Evolutionary conservation across 2,113 vertebrate species (phyloP), one percentile per base, ranked within the genome.

Genomic region (Erythrolamprus reginae): DNA sequence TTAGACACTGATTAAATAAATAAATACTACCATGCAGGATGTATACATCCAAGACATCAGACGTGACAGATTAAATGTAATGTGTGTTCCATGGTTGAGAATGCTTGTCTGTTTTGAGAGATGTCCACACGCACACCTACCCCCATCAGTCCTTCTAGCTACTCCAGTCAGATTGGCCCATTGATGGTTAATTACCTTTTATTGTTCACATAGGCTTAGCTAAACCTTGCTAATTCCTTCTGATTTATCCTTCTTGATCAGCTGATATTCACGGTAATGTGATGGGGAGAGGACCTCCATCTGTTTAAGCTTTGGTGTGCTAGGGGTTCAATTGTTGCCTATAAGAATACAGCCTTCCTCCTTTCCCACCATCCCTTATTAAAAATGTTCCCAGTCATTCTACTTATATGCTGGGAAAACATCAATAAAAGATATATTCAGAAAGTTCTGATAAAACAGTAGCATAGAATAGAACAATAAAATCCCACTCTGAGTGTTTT

Each of bases 211-310:
- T 28, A 45, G 51, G 26, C 89, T 92, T 91, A 83, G 88, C 91
- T 82, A 88, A 91, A 91, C 87, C 91, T 7, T 90, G 90, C 52
- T 65, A 88, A 93, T 86, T 91, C 92, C 92, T 91, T 84, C 93
- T 58, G 65, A 45, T 92, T 84, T 0, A 2, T 28, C 90, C 90
- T 88, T 91, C 70, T 51, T 61, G 90, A 0, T 90, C 87, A 82
- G 0, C 48, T 7, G 0, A 33, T 89, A 50, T 3, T 82, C 3
- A 5, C 83, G 26, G 42, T 26, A 1, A 1, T 93, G 92, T 92
- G 93, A 93, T 91, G 17, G 84, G 48, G 47, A 52, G 70, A 61
- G 70, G 51, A 21, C 47, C 86, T 90, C 84, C 89, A 89, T 47
- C 65, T 70, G 85, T 58, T 56, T 52, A 15, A 61, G 48, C 17